phyloP scores from a whole-genome alignment of 2,113 vertebrate genomes.

The Limnothrissa miodon region DNA sequence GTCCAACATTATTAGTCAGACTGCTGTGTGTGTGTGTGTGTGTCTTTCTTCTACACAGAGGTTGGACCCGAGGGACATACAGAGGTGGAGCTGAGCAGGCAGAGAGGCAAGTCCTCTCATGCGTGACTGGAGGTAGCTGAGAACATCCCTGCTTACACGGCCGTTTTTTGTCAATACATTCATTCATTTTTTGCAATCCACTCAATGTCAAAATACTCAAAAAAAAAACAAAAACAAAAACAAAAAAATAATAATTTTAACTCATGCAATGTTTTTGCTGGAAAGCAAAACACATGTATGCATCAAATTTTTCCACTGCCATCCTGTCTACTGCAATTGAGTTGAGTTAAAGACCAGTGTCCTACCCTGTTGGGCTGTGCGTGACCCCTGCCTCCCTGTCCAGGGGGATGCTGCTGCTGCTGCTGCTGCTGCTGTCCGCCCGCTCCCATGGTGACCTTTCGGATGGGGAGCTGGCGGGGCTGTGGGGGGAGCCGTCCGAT shows the following conservation, averaged over 20 bases:
- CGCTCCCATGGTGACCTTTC: conserved; percentile 87
- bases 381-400: conserved; percentile 76
- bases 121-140: not conserved
- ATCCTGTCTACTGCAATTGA: not conserved
- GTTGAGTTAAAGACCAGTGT: not conserved
- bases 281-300: not conserved
- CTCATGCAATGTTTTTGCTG: not conserved
- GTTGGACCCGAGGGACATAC: not conserved
- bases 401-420: conserved; percentile 56
- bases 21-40: conserved; percentile 24
- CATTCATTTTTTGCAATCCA: no score
- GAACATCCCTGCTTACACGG: not conserved
- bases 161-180: no score
- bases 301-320: not conserved
- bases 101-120: not conserved
- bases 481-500: conserved; percentile 66
- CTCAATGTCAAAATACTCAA: no score
- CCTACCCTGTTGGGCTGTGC: conserved; percentile 73
- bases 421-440: conserved; percentile 62
- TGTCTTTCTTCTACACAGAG: conserved; percentile 15
- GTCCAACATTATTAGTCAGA: conserved; percentile 1
- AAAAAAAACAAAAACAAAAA: no score
- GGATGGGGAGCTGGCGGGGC: conserved; percentile 73
- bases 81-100: not conserved
- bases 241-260: no score